Conservation (phyloP, 2,888 invertebrate genomes). For the Pristionchus maxplancki region DNA sequence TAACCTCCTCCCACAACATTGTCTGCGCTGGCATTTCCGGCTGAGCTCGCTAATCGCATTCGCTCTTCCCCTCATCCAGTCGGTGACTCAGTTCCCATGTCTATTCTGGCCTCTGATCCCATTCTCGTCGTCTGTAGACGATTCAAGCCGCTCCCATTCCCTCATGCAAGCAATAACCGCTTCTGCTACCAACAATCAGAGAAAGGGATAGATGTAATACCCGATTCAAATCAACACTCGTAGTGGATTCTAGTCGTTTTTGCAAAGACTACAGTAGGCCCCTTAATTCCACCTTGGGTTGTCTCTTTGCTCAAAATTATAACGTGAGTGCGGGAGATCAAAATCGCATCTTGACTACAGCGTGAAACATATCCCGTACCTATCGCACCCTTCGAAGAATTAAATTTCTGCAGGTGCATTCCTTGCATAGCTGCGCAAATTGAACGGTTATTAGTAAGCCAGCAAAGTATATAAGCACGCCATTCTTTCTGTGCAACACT, state of each 20-base stretch:
- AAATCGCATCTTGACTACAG: not conserved
- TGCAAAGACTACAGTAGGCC: not conserved
- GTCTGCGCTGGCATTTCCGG: not conserved
- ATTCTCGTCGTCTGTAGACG: not conserved
- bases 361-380: not conserved
- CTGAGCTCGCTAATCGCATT: not conserved
- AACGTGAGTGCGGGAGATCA: not conserved
- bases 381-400: not conserved
- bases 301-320: not conserved
- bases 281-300: not conserved
- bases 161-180: not conserved
- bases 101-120: not conserved
- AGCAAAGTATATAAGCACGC: too few species aligned
- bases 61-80: not conserved
- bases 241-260: not conserved
- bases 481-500: too few species aligned
- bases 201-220: not conserved
- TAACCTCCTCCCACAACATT: not conserved
- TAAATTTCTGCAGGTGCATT: too few species aligned
- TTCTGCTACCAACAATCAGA: not conserved
- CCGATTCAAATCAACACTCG: not conserved
- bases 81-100: not conserved
- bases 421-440: too few species aligned
- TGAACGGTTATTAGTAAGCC: too few species aligned
- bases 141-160: not conserved